Percentiles rank a stretch among this genome's conserved stretches.
Conservation (phyloP, 2,797 vertebrate species). For the Chrysocyon brachyurus region DNA sequence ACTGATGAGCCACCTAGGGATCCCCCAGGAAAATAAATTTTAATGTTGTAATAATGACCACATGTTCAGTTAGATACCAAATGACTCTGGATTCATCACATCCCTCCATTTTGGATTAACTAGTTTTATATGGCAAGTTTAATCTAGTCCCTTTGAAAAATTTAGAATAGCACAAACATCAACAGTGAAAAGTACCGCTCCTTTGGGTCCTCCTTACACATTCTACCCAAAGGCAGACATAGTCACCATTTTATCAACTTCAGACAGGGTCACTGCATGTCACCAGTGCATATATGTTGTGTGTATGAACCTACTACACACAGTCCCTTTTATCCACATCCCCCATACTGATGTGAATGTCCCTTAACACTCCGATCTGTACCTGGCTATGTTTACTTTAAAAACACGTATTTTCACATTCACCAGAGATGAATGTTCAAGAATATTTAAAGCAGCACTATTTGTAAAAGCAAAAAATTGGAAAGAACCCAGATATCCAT, state of each 20-base stretch:
- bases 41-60: not conserved
- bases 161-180: not conserved
- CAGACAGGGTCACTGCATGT: rapidly evolving
- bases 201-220: not conserved
- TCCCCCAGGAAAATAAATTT: not conserved
- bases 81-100: not conserved
- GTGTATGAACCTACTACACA: not conserved
- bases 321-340: not conserved
- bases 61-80: not conserved
- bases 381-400: not conserved
- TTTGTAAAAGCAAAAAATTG: not conserved
- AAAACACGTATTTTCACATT: not conserved
- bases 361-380: rapidly evolving
- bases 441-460: not conserved
- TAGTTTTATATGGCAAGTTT: not conserved
- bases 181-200: too few relatives aligned
- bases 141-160: not conserved
- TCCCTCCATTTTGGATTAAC: too few relatives aligned
- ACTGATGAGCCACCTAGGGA: too few relatives aligned
- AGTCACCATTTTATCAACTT: rapidly evolving
- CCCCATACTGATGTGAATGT: rapidly evolving
- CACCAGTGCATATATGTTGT: not conserved
- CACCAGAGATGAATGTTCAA: not conserved
- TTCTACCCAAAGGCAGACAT: not conserved
- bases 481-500: not conserved